These are phyloP conservation scores for Notarius lentiginosus DNA, from an alignment of 2,113 vertebrate species.

Conservation along the genomic window DNA sequence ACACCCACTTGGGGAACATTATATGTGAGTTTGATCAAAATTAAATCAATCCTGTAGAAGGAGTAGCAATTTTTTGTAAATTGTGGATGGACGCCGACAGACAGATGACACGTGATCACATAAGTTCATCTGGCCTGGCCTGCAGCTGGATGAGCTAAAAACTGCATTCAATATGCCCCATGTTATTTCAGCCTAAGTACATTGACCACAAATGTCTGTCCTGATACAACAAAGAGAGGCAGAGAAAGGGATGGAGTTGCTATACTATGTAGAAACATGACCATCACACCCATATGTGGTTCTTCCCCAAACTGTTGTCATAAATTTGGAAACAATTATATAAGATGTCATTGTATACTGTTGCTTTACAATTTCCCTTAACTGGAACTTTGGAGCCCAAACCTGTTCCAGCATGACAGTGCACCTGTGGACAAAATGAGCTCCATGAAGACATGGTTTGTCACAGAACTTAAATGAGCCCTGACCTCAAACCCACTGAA, in stretches of 20 bases:
- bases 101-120: no score
- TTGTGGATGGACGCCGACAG: no score
- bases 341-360: neutral
- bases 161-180: neutral
- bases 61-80: no score
- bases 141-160: no score
- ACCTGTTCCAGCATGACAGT: neutral
- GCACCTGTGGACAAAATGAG: neutral
- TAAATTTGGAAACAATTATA: neutral
- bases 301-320: neutral
- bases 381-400: neutral
- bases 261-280: neutral
- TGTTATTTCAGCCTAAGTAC: neutral
- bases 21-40: no score
- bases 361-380: neutral
- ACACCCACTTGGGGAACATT: no score
- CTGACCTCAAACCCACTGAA: neutral
- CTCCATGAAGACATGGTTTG: neutral
- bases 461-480: neutral
- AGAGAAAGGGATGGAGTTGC: neutral
- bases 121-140: no score
- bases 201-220: neutral
- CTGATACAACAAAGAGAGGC: neutral
- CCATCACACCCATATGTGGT: neutral
- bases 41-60: no score